These are phyloP conservation scores for Choristoneura rosaceana DNA, from an alignment of 2,888 invertebrate genomes.

Conservation along the genomic window DNA sequence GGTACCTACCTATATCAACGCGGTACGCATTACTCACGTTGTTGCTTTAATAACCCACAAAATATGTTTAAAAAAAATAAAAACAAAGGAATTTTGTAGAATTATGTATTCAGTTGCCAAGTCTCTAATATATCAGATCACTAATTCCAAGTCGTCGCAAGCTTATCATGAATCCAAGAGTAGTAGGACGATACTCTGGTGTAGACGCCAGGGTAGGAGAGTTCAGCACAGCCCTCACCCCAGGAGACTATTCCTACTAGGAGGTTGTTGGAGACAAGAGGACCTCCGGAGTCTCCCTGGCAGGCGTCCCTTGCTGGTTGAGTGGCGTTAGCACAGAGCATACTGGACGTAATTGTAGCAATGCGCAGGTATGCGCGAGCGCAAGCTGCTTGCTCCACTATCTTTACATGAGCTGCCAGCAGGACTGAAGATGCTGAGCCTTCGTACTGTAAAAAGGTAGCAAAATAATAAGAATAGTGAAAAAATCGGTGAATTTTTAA, in stretches of 20 bases:
- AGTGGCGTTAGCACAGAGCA: constrained; percentile 74
- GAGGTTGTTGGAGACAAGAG: constrained; percentile 74
- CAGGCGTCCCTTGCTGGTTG: constrained; percentile 75
- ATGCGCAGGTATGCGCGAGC: constrained; percentile 66
- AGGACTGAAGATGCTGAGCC: constrained; percentile 65
- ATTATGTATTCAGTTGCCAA: background rate
- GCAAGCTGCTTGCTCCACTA: constrained; percentile 71
- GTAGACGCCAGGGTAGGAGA: constrained; percentile 84
- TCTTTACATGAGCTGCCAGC: constrained; percentile 68
- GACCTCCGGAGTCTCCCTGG: constrained; percentile 87
- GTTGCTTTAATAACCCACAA: constrained; percentile 2
- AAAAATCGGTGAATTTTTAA: background rate
- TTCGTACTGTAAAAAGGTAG: constrained; percentile 61
- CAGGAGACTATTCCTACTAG: constrained; percentile 85
- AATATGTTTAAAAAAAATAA: background rate
- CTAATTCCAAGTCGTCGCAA: constrained; percentile 20
- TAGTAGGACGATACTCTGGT: constrained; percentile 76
- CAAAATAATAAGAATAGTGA: too few relatives aligned
- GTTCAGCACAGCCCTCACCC: constrained; percentile 84
- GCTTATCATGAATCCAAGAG: constrained; percentile 63
- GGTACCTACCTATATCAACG: background rate
- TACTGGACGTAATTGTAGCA: constrained; percentile 64
- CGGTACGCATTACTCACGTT: constrained; percentile 25
- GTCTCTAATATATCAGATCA: constrained; percentile 26
- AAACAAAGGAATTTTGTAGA: background rate